Conservation (phyloP, 2,797 vertebrate species). For the Euthynnus affinis region DNA sequence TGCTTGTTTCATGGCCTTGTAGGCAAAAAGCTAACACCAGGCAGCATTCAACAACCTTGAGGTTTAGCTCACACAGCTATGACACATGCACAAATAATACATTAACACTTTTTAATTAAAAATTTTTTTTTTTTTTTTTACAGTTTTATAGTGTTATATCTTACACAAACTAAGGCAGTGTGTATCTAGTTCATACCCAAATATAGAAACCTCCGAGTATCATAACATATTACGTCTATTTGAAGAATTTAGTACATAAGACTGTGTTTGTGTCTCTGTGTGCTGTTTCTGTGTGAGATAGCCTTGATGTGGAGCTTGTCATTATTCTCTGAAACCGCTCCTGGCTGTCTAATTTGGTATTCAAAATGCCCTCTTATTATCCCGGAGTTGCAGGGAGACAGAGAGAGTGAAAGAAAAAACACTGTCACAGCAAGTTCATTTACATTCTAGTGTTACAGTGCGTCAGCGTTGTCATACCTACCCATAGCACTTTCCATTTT, state of each 20-base stretch:
- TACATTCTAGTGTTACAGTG: constrained; percentile 50
- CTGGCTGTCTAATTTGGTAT: constrained; percentile 72
- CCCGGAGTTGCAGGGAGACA: constrained; percentile 28
- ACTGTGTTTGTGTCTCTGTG: constrained; percentile 35
- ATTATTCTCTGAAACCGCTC: constrained; percentile 55
- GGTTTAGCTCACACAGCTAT: background rate
- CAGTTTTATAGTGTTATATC: constrained; percentile 15
- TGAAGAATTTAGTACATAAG: constrained; percentile 20
- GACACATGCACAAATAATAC: background rate
- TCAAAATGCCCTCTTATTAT: constrained; percentile 71
- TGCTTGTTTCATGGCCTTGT: constrained; percentile 1
- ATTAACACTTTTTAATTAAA: background rate
- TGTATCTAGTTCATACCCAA: background rate
- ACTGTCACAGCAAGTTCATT: constrained; percentile 59
- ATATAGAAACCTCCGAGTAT: constrained; percentile 1
- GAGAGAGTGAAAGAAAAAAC: constrained; percentile 6
- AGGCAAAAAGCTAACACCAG: constrained; percentile 17
- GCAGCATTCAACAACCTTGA: background rate
- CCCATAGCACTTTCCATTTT: constrained; percentile 33
- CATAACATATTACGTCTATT: constrained; percentile 14
- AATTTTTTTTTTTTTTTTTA: too few relatives aligned
- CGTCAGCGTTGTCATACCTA: constrained; percentile 44
- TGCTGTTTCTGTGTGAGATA: constrained; percentile 18
- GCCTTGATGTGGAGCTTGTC: constrained; percentile 54
- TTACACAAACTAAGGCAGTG: constrained; percentile 7